These are phyloP conservation scores for Leucoraja ocellata DNA, from an alignment of 2,797 vertebrate genomes.

Conservation along the genomic window DNA sequence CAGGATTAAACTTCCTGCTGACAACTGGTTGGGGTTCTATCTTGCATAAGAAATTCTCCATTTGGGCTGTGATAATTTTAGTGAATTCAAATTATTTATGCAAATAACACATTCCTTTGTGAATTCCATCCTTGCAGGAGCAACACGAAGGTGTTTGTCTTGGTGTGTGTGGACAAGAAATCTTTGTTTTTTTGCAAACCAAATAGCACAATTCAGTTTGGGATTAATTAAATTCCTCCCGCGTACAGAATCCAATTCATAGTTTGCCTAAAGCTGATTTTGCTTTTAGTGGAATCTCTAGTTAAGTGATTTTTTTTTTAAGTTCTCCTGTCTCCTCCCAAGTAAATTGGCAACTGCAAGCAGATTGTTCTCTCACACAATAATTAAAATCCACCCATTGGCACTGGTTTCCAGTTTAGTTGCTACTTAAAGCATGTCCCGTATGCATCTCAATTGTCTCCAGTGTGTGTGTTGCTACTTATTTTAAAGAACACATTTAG, in stretches of 20 bases:
- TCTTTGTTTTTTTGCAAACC: background rate
- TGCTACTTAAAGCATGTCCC: background rate
- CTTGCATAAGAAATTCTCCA: background rate
- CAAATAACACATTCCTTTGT: background rate
- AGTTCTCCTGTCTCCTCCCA: background rate
- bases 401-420: background rate
- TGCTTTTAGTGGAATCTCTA: background rate
- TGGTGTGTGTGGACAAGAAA: background rate
- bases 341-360: background rate
- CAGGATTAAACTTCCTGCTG: slow-evolving; percentile 5
- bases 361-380: background rate
- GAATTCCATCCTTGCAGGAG: background rate
- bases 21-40: background rate
- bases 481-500: background rate
- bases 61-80: background rate
- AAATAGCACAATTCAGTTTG: background rate
- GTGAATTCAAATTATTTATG: background rate
- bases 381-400: background rate
- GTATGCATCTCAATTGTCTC: background rate
- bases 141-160: background rate
- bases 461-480: background rate
- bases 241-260: background rate
- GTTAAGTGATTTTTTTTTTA: background rate
- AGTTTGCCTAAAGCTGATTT: background rate
- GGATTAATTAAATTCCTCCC: background rate